phyloP scores from a whole-genome alignment of 2,888 invertebrate genomes.

The Reticulitermes lucifugus region DNA sequence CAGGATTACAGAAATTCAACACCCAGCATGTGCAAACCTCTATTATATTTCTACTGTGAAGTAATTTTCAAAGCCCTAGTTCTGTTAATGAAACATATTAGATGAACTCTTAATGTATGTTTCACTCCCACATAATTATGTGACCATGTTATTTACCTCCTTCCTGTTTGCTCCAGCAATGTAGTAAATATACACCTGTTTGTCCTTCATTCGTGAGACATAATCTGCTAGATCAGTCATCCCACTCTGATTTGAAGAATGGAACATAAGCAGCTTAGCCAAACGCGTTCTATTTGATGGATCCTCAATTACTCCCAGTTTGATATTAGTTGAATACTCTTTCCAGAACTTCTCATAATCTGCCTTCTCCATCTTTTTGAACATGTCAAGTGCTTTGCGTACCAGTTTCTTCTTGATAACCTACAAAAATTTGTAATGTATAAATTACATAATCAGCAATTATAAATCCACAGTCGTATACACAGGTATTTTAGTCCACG shows the following conservation, averaged over 20 bases:
- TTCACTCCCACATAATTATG: no score
- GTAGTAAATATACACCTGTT: slow-evolving; percentile 95
- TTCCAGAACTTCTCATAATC: slow-evolving; percentile 97
- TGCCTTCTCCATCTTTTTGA: slow-evolving; percentile 93
- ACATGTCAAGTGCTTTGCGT: slow-evolving; percentile 96
- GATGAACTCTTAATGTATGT: no score
- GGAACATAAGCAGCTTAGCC: slow-evolving; percentile 93
- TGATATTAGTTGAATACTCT: slow-evolving; percentile 98
- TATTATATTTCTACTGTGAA: no score
- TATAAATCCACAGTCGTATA: no score
- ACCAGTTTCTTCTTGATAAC: slow-evolving; percentile 99
- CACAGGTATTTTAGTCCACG: no score
- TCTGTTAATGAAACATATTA: no score
- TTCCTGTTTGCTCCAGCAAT: slow-evolving; percentile 89
- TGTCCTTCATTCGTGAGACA: slow-evolving; percentile 93
- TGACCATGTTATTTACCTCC: neutral
- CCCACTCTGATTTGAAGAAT: slow-evolving; percentile 76
- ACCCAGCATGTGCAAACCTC: no score
- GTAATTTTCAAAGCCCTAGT: no score
- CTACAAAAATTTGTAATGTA: slow-evolving; percentile 44
- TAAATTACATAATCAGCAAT: no score
- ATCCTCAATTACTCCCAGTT: slow-evolving; percentile 98
- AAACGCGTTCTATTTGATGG: slow-evolving; percentile 95
- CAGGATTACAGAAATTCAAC: no score
- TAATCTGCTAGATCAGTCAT: slow-evolving; percentile 88